Evolutionary conservation across 1,140 invertebrate genomes (phyloP).

Genomic region (Zaprionus davidi): DNA sequence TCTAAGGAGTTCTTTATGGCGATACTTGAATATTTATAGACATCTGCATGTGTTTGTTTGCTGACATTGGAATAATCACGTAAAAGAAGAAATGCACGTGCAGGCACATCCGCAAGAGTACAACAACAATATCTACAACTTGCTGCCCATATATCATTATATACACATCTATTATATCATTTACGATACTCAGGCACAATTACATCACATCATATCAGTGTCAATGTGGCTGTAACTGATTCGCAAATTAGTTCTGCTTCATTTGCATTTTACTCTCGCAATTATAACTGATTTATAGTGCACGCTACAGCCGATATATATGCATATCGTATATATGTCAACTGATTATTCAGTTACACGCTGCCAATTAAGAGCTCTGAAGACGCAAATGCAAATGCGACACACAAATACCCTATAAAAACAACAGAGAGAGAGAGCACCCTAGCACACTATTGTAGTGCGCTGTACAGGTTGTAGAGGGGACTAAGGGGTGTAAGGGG

Average conservation of each 20-base stretch:
- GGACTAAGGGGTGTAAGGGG: background rate
- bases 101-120: too few relatives aligned
- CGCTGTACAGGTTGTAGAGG: background rate
- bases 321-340: background rate
- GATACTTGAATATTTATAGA: background rate
- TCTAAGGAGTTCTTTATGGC: slow-evolving; percentile 32
- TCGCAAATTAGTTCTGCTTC: slow-evolving; percentile 11
- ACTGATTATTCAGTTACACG: background rate
- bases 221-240: background rate
- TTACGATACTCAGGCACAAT: background rate
- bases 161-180: background rate
- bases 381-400: background rate
- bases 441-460: background rate
- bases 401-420: background rate
- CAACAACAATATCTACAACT: too few relatives aligned
- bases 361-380: background rate
- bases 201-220: background rate
- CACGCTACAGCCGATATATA: background rate
- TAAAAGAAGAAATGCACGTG: too few relatives aligned
- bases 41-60: background rate
- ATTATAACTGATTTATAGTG: slow-evolving; percentile 10
- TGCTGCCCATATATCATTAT: background rate
- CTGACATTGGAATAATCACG: background rate
- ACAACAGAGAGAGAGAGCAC: background rate
- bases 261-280: slow-evolving; percentile 14